Evolutionary conservation across 2,113 vertebrate species (phyloP).

Genomic region (Phalacrocorax aristotelis): DNA sequence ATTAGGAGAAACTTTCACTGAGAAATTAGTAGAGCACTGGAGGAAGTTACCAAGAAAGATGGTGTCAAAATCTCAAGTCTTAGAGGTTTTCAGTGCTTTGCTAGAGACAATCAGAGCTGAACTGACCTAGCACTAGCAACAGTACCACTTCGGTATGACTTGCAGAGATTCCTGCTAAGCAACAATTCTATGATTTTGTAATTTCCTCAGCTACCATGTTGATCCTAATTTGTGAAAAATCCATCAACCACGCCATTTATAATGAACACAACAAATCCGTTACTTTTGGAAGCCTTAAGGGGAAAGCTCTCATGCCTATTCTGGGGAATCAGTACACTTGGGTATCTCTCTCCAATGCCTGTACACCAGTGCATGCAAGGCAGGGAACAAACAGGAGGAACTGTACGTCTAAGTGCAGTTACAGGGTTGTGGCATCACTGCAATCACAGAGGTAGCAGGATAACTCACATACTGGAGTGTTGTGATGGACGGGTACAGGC

Average conservation of each 20-base stretch:
- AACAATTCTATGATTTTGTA: neutral
- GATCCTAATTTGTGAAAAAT: neutral
- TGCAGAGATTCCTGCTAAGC: neutral
- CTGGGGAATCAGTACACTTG: neutral
- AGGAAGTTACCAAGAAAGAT: neutral
- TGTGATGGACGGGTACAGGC: neutral
- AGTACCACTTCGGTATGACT: neutral
- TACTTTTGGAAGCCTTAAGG: neutral
- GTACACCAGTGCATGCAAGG: neutral
- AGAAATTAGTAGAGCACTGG: neutral
- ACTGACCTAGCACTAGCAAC: neutral
- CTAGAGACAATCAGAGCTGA: neutral
- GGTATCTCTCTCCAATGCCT: neutral
- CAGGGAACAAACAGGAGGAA: neutral
- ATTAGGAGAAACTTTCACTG: neutral
- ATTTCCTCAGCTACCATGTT: neutral
- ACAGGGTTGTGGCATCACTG: neutral
- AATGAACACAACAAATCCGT: neutral
- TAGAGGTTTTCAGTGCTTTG: neutral
- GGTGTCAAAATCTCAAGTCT: neutral
- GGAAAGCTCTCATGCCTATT: neutral
- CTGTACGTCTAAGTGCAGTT: neutral
- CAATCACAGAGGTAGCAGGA: neutral
- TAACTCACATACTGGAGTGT: neutral
- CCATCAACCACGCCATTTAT: neutral